Conservation (phyloP, 1,140 invertebrate species). For the Caenorhabditis inopinata region DNA sequence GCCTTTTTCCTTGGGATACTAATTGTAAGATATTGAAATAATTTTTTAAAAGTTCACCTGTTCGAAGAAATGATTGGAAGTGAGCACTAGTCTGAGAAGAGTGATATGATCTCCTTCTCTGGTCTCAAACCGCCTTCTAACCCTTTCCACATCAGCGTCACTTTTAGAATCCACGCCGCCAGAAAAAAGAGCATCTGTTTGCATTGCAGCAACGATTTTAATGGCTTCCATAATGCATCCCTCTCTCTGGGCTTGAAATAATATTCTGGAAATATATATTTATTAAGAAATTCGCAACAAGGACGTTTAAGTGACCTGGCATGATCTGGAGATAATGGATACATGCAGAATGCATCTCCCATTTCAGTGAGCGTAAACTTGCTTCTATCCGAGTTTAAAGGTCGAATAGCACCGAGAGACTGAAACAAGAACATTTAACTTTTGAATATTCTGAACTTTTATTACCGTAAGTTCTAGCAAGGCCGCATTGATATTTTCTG, state of each 20-base stretch:
- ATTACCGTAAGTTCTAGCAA: constrained; percentile 50
- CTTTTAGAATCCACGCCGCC: constrained; percentile 78
- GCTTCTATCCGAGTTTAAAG: not conserved
- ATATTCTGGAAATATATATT: constrained; percentile 22
- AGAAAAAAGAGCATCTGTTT: constrained; percentile 66
- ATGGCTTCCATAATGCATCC: constrained; percentile 15
- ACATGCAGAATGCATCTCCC: constrained; percentile 83
- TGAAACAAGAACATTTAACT: constrained; percentile 45
- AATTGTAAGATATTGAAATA: too few species aligned
- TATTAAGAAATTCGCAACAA: not conserved
- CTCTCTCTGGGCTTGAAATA: constrained; percentile 40
- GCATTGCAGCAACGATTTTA: constrained; percentile 50
- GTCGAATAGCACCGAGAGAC: not conserved
- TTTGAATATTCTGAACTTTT: too few species aligned
- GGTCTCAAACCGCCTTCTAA: constrained; percentile 73
- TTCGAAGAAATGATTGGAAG: constrained; percentile 43
- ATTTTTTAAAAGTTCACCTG: constrained; percentile 41
- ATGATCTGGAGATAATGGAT: constrained; percentile 87
- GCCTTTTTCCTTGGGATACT: too few species aligned
- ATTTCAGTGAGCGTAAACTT: constrained; percentile 74
- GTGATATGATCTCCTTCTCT: constrained; percentile 88
- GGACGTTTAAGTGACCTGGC: constrained; percentile 70
- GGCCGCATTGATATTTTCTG: constrained; percentile 50
- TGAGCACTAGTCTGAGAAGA: constrained; percentile 74
- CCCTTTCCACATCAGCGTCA: constrained; percentile 71